phyloP scores from a whole-genome alignment of 1,140 invertebrate species.

The Diachasmimorpha longicaudata region DNA sequence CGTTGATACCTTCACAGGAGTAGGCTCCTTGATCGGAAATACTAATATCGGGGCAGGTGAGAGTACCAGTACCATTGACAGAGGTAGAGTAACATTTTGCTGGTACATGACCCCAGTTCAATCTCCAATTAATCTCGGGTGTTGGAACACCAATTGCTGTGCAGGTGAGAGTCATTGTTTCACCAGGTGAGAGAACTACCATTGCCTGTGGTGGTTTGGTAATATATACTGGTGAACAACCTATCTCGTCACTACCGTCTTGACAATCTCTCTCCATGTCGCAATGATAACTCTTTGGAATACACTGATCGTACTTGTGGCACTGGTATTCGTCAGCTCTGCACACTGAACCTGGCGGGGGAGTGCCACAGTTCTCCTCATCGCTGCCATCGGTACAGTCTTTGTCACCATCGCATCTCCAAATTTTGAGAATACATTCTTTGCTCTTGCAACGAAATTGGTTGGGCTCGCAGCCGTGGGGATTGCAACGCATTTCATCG shows the following conservation, averaged over 20 bases:
- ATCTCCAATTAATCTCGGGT: slow-evolving; percentile 92
- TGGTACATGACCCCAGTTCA: slow-evolving; percentile 97
- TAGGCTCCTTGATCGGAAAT: slow-evolving; percentile 90
- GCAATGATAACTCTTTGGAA: slow-evolving; percentile 93
- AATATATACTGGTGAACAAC: slow-evolving; percentile 77
- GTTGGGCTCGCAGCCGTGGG: slow-evolving; percentile 87
- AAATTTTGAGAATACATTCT: slow-evolving; percentile 89
- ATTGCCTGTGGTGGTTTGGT: slow-evolving; percentile 73
- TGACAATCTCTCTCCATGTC: slow-evolving; percentile 87
- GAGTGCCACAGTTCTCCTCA: slow-evolving; percentile 70
- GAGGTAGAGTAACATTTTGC: slow-evolving; percentile 80
- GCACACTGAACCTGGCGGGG: slow-evolving; percentile 73
- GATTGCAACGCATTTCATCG: slow-evolving; percentile 87
- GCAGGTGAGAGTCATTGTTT: slow-evolving; percentile 81
- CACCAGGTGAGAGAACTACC: slow-evolving; percentile 73
- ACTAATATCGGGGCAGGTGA: slow-evolving; percentile 81
- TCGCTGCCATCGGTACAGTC: slow-evolving; percentile 94
- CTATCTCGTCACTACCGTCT: slow-evolving; percentile 90
- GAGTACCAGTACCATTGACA: slow-evolving; percentile 78
- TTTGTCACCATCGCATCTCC: slow-evolving; percentile 90
- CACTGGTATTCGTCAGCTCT: slow-evolving; percentile 85
- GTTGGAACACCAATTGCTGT: slow-evolving; percentile 87
- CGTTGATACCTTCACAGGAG: slow-evolving; percentile 96
- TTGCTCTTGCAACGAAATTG: slow-evolving; percentile 88
- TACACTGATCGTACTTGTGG: slow-evolving; percentile 79